phyloP scores from a whole-genome alignment of 2,797 vertebrate genomes.

The Enoplosus armatus region DNA sequence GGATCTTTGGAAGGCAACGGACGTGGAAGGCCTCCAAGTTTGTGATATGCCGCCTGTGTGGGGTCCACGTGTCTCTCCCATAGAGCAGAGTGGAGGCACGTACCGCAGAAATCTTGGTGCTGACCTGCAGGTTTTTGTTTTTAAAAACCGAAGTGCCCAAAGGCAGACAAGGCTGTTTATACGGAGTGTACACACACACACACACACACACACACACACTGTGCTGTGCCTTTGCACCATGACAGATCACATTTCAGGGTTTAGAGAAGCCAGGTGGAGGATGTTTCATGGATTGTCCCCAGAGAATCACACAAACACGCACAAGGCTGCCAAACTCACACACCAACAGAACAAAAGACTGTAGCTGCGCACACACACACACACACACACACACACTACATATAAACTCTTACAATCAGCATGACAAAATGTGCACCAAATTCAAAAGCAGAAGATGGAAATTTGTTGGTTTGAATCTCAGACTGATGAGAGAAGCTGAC shows the following conservation, averaged over 20 bases:
- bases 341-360: not conserved
- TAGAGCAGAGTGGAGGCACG: no score
- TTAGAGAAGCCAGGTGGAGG: slow-evolving; percentile 67
- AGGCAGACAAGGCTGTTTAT: no score
- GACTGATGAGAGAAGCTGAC: not conserved
- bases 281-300: slow-evolving; percentile 53
- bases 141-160: no score
- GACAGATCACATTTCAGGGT: slow-evolving; percentile 65
- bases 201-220: slow-evolving; percentile 32
- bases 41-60: no score
- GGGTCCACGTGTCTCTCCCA: no score
- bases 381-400: slow-evolving; percentile 3
- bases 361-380: not conserved
- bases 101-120: no score
- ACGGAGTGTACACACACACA: slow-evolving; percentile 11
- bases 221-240: slow-evolving; percentile 17
- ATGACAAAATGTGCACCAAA: not conserved
- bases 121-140: no score
- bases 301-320: slow-evolving; percentile 13
- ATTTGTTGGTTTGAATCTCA: not conserved
- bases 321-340: not conserved
- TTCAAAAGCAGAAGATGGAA: not conserved
- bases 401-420: not conserved
- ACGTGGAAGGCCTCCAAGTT: no score
- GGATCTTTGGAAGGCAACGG: no score